A percentile compares a stretch with the other conserved stretches of the same genome.
Evolutionary conservation across 2,888 invertebrate genomes (phyloP).

Genomic region (Nineta flava): DNA sequence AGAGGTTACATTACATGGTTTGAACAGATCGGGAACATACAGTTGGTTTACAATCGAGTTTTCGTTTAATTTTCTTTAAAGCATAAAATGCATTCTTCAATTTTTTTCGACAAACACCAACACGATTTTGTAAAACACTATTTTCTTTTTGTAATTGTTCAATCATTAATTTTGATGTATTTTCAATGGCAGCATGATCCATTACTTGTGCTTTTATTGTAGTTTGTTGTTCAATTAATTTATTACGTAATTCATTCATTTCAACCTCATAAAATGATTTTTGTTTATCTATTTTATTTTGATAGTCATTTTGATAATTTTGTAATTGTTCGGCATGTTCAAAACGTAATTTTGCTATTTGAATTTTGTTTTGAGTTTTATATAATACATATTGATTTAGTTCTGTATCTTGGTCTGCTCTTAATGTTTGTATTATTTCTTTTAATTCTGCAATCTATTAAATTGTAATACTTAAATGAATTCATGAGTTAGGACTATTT

Average conservation of each 20-base stretch:
- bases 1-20: too few relatives aligned
- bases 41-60: too few relatives aligned
- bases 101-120: too few relatives aligned
- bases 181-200: not conserved
- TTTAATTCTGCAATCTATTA: too few relatives aligned
- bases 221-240: not conserved
- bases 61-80: too few relatives aligned
- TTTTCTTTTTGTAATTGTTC: constrained; percentile 2
- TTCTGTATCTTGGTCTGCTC: too few relatives aligned
- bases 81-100: too few relatives aligned
- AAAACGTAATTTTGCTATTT: constrained; percentile 1
- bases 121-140: too few relatives aligned
- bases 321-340: not conserved
- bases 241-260: not conserved
- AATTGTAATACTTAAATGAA: too few relatives aligned
- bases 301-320: not conserved
- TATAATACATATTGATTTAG: not conserved
- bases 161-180: not conserved
- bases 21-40: too few relatives aligned
- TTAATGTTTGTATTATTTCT: too few relatives aligned
- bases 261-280: not conserved
- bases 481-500: too few relatives aligned
- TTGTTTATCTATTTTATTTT: not conserved
- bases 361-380: constrained; percentile 1
- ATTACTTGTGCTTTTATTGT: not conserved